phyloP scores from a whole-genome alignment of 37 sponge, comb jelly and placozoan species.

The Cliona cf. orientalis region DNA sequence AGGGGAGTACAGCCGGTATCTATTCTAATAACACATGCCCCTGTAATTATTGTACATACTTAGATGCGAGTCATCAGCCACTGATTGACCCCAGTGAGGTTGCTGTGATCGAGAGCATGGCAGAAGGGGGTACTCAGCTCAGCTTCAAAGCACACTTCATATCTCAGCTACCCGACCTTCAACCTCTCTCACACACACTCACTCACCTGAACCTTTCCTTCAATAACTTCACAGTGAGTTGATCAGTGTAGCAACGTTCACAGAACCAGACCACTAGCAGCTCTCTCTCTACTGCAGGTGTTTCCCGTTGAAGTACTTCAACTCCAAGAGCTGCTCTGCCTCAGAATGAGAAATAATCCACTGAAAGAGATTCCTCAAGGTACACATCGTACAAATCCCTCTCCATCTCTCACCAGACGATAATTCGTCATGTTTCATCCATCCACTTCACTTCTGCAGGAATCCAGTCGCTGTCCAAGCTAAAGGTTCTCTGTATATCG shows the following conservation, averaged over 20 bases:
- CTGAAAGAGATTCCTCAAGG: slow-evolving; percentile 82
- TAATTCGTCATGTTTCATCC: background rate
- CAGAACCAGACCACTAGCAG: no score
- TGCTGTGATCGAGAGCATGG: slow-evolving; percentile 82
- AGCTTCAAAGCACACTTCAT: slow-evolving; percentile 93
- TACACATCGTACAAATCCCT: no score
- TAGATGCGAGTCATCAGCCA: slow-evolving; percentile 60
- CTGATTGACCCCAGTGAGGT: slow-evolving; percentile 75
- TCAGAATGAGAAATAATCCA: slow-evolving; percentile 93
- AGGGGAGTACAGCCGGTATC: background rate
- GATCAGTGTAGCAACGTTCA: background rate
- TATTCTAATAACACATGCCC: no score
- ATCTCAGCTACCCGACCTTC: slow-evolving; percentile 66
- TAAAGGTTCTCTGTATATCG: slow-evolving; percentile 69
- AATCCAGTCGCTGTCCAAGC: background rate
- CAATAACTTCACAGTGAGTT: slow-evolving; percentile 76
- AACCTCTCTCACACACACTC: slow-evolving; percentile 76
- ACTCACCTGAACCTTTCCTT: slow-evolving; percentile 91
- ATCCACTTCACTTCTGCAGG: background rate
- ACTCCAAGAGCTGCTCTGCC: slow-evolving; percentile 49
- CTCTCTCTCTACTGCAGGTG: slow-evolving; percentile 45
- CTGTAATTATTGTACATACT: background rate
- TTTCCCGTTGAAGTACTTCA: slow-evolving; percentile 77
- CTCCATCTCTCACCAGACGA: no score
- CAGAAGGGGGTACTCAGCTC: slow-evolving; percentile 77